These are phyloP conservation scores for Ictidomys tridecemlineatus DNA, from an alignment of 2,113 vertebrate genomes.

Conservation along the genomic window DNA sequence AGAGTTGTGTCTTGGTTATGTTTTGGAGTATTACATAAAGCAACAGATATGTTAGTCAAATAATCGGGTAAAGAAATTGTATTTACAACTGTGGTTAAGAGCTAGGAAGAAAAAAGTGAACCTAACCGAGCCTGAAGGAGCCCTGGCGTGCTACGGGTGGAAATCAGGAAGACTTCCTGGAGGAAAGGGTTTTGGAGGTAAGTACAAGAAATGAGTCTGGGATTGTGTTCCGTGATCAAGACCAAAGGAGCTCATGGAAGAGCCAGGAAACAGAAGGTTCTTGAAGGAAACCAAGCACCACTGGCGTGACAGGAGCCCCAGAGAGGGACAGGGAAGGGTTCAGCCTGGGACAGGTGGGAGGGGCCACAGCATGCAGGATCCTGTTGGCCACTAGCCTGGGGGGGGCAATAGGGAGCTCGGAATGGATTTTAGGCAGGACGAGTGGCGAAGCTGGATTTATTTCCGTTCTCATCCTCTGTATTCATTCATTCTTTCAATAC, in stretches of 20 bases:
- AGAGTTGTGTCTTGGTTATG: background rate
- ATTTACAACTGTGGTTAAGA: background rate
- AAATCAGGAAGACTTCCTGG: slow-evolving; percentile 15
- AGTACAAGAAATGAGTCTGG: background rate
- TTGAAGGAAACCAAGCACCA: background rate
- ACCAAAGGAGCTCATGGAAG: background rate
- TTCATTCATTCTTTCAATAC: slow-evolving; percentile 19
- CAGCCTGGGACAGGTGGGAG: background rate
- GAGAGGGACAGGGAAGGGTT: background rate
- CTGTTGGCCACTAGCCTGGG: no score
- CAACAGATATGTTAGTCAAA: background rate
- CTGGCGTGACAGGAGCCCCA: background rate
- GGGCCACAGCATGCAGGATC: background rate
- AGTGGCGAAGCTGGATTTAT: background rate
- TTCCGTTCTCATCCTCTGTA: background rate
- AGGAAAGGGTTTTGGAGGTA: background rate
- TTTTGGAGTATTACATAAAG: no score
- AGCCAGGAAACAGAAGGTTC: background rate
- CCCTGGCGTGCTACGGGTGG: background rate
- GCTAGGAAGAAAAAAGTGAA: background rate
- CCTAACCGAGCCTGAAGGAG: background rate
- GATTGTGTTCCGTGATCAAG: background rate
- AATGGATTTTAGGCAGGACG: background rate
- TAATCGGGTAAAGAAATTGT: background rate
- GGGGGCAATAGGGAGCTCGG: background rate